Evolutionary conservation across 2,113 vertebrate species (phyloP).

Genomic region (Naja naja): DNA sequence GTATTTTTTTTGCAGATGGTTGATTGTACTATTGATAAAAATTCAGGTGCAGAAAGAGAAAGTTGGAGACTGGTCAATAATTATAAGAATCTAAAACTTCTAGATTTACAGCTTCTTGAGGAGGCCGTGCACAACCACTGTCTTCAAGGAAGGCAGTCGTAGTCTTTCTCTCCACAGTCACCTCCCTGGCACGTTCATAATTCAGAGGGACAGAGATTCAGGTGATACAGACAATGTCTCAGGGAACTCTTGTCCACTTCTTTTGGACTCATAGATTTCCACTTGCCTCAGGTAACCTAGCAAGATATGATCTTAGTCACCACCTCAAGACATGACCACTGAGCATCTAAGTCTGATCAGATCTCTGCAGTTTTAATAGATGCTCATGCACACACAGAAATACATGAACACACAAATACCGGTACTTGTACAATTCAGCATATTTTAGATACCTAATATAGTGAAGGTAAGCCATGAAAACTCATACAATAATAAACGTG

Average conservation of each 20-base stretch:
- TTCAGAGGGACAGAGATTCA: background rate
- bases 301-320: background rate
- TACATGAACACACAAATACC: background rate
- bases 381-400: background rate
- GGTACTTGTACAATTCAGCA: background rate
- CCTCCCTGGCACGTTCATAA: background rate
- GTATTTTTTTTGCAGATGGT: background rate
- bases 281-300: background rate
- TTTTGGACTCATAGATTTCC: background rate
- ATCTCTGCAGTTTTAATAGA: background rate
- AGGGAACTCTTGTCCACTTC: background rate
- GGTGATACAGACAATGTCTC: background rate
- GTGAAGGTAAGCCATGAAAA: background rate
- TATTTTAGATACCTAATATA: background rate
- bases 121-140: background rate
- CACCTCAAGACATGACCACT: background rate
- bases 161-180: background rate
- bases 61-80: background rate
- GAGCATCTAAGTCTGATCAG: background rate
- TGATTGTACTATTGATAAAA: background rate
- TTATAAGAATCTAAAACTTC: background rate
- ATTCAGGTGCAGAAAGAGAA: background rate
- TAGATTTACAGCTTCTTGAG: background rate
- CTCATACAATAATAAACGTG: background rate
- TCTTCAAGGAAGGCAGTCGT: background rate